Percentiles rank a stretch among this genome's conserved stretches.
phyloP scores from a whole-genome alignment of 2,797 vertebrate genomes.

The Sebastes cheni region DNA sequence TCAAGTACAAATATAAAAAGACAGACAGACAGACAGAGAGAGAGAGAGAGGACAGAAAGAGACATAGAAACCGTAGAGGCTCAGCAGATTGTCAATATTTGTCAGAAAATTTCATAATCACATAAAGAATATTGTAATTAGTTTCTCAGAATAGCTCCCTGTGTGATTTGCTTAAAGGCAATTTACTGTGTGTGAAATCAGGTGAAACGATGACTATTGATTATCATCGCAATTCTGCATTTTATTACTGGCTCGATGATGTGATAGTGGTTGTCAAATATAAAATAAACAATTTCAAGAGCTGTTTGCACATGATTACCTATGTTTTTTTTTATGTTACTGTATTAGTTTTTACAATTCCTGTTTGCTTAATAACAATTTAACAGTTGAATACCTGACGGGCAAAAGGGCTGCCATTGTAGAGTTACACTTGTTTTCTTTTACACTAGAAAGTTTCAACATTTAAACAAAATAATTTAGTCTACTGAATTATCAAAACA shows the following conservation, averaged over 20 bases:
- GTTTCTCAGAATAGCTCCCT: slow-evolving; percentile 24
- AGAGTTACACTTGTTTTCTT: background rate
- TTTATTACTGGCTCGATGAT: slow-evolving; percentile 22
- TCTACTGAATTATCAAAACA: background rate
- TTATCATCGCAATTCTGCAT: slow-evolving; percentile 36
- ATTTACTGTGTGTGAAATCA: slow-evolving; percentile 51
- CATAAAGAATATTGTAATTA: slow-evolving; percentile 60
- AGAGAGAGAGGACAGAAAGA: background rate
- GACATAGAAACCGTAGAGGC: background rate
- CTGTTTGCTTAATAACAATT: slow-evolving; percentile 12
- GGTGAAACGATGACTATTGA: slow-evolving; percentile 55
- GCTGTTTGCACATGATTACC: slow-evolving; percentile 36
- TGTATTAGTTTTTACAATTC: background rate
- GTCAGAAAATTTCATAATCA: slow-evolving; percentile 58
- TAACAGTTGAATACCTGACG: background rate
- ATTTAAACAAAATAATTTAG: background rate
- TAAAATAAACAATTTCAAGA: slow-evolving; percentile 25
- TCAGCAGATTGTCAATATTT: slow-evolving; percentile 44
- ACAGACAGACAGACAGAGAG: background rate
- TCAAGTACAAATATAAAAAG: slow-evolving; percentile 30
- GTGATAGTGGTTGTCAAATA: background rate
- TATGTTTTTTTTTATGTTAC: background rate
- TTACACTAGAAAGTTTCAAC: background rate
- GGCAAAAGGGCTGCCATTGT: background rate
- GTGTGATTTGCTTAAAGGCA: slow-evolving; percentile 40